A percentile compares a stretch with the other conserved stretches of the same genome.
phyloP scores from a whole-genome alignment of 2,797 vertebrate species.

The Microctenopoma lineatum region DNA sequence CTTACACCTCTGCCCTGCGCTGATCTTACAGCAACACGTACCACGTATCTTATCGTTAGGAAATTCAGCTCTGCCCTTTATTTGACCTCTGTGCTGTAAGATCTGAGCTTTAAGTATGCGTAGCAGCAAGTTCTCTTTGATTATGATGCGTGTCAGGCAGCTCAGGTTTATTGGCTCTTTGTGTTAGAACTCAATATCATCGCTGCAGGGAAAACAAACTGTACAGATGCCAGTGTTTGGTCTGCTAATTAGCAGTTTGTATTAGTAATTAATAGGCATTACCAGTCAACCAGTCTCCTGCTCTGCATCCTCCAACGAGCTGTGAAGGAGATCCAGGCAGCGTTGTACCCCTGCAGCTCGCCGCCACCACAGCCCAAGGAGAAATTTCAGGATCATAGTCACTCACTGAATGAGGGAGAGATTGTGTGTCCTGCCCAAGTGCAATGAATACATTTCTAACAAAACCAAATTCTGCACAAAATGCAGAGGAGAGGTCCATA shows the following conservation, averaged over 20 bases:
- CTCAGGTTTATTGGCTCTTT: slow-evolving; percentile 74
- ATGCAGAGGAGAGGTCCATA: background rate
- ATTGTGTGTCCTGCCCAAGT: slow-evolving; percentile 19
- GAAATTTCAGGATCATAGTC: slow-evolving; percentile 44
- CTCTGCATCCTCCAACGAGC: slow-evolving; percentile 68
- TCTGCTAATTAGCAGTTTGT: slow-evolving; percentile 84
- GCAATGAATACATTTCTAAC: slow-evolving; percentile 1
- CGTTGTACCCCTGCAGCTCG: slow-evolving; percentile 47
- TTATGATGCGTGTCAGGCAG: slow-evolving; percentile 60
- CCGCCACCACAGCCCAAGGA: slow-evolving; percentile 42
- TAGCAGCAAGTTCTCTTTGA: slow-evolving; percentile 54
- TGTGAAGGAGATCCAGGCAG: slow-evolving; percentile 77
- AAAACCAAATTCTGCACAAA: background rate
- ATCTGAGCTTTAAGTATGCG: slow-evolving; percentile 51
- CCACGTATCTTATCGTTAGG: slow-evolving; percentile 16
- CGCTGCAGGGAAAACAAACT: slow-evolving; percentile 78
- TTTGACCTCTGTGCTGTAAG: slow-evolving; percentile 40
- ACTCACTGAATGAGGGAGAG: slow-evolving; percentile 27
- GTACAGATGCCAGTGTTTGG: slow-evolving; percentile 82
- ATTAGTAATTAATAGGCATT: slow-evolving; percentile 85
- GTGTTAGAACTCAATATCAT: slow-evolving; percentile 73
- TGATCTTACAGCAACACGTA: slow-evolving; percentile 20
- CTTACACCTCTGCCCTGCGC: background rate
- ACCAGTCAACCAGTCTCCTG: slow-evolving; percentile 77
- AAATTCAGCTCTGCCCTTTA: slow-evolving; percentile 39